Conservation (phyloP, 1,140 invertebrate genomes). For the Eciton burchellii region DNA sequence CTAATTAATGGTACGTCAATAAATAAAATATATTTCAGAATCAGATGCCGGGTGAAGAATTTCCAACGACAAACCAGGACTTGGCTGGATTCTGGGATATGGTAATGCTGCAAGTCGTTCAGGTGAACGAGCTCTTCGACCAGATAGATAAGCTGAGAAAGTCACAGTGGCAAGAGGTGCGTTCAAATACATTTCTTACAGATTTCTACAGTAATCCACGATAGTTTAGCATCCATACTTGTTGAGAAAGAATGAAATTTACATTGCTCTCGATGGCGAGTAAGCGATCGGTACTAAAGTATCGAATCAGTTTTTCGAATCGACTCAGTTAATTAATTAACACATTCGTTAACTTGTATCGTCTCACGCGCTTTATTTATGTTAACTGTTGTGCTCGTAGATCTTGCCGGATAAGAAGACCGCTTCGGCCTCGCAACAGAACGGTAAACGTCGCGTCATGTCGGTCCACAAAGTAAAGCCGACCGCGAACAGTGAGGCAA, state of each 20-base stretch:
- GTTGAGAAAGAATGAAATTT: too few relatives aligned
- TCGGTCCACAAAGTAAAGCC: slow-evolving; percentile 84
- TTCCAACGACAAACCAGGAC: slow-evolving; percentile 95
- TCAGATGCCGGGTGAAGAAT: slow-evolving; percentile 91
- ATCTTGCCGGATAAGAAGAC: slow-evolving; percentile 71
- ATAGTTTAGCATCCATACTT: too few relatives aligned
- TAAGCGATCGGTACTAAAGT: too few relatives aligned
- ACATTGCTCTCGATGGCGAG: too few relatives aligned
- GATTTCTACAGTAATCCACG: too few relatives aligned
- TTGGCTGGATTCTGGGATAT: slow-evolving; percentile 99
- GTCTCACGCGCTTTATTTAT: neutral
- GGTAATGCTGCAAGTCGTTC: slow-evolving; percentile 95
- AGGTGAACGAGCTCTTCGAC: slow-evolving; percentile 92
- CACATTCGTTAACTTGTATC: neutral
- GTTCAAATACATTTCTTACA: too few relatives aligned
- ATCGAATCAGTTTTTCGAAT: too few relatives aligned
- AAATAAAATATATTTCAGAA: slow-evolving; percentile 87
- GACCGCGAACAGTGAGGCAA: slow-evolving; percentile 83
- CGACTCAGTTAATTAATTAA: too few relatives aligned
- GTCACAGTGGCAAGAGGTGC: slow-evolving; percentile 90
- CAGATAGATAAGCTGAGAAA: slow-evolving; percentile 90
- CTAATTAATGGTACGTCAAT: neutral
- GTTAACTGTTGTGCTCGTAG: slow-evolving; percentile 50
- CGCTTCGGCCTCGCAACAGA: slow-evolving; percentile 66
- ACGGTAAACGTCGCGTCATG: slow-evolving; percentile 78